Evolutionary conservation across 2,113 vertebrate species (phyloP).

Genomic region (Hypocryptadius cinnamomeus): DNA sequence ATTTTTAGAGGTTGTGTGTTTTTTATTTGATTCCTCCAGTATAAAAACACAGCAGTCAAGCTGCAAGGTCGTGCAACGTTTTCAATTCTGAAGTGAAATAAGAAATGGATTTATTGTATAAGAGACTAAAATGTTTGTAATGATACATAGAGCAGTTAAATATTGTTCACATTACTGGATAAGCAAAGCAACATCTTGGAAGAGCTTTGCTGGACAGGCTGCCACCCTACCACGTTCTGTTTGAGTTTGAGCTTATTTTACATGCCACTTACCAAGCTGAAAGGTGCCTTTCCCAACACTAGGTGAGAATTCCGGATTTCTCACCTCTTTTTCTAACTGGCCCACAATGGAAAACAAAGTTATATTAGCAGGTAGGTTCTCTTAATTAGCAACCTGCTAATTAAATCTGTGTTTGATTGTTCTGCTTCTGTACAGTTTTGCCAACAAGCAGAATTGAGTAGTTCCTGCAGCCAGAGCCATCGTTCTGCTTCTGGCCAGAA

Average conservation of each 20-base stretch:
- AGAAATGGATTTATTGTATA: not conserved
- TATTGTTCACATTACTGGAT: not conserved
- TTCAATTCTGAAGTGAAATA: not conserved
- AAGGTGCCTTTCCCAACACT: not conserved
- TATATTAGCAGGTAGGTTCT: not conserved
- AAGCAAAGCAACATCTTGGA: not conserved
- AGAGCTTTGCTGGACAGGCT: not conserved
- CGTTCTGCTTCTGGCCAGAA: not conserved
- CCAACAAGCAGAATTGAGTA: not conserved
- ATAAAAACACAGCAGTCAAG: not conserved
- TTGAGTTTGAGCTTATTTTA: not conserved
- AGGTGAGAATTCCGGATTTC: not conserved
- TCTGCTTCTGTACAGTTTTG: not conserved
- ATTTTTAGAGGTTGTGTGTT: not conserved
- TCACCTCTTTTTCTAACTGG: not conserved
- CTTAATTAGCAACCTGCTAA: not conserved
- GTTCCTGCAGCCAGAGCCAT: not conserved
- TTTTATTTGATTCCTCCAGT: not conserved
- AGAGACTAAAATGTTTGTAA: not conserved
- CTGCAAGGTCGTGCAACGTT: not conserved
- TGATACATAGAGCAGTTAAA: not conserved
- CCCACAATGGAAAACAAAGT: not conserved
- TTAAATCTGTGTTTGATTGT: not conserved
- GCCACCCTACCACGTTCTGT: fast-evolving
- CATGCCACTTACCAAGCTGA: not conserved